A percentile compares a stretch with the other conserved stretches of the same genome.
These are phyloP conservation scores for Cololabis saira DNA, from an alignment of 2,113 vertebrate species.

Conservation along the genomic window DNA sequence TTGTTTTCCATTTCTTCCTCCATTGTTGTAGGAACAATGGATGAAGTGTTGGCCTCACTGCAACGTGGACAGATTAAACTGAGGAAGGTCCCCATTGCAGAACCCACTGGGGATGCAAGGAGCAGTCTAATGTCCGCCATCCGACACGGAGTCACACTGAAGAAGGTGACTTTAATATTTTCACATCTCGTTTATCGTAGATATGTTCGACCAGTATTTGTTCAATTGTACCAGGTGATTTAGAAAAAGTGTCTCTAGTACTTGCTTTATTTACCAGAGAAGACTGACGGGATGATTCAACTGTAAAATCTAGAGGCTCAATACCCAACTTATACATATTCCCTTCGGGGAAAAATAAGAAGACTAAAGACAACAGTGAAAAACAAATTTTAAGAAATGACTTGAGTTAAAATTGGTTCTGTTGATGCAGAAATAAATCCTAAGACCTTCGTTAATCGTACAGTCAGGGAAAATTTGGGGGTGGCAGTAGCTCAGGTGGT, in stretches of 20 bases:
- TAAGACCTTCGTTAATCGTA: no score
- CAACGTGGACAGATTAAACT: constrained; percentile 83
- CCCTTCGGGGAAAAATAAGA: no score
- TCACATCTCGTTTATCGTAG: no score
- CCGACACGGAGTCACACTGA: constrained; percentile 89
- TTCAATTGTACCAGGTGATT: background rate
- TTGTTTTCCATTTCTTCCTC: background rate
- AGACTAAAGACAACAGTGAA: no score
- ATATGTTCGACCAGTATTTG: no score
- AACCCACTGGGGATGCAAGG: constrained; percentile 61
- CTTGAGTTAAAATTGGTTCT: no score
- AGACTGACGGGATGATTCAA: background rate
- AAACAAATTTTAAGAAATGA: no score
- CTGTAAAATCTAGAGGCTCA: background rate
- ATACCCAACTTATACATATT: background rate
- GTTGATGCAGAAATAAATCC: no score
- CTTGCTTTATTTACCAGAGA: constrained; percentile 1
- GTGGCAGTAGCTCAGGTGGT: no score
- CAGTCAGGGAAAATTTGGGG: no score
- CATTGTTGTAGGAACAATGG: constrained; percentile 87
- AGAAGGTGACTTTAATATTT: constrained; percentile 78
- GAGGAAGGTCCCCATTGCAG: constrained; percentile 55
- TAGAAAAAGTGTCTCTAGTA: background rate
- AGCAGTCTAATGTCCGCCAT: constrained; percentile 89
- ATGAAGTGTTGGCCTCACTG: constrained; percentile 92